Evolutionary conservation across 2,797 vertebrate genomes (phyloP).

Genomic region (Gallinago stenura): DNA sequence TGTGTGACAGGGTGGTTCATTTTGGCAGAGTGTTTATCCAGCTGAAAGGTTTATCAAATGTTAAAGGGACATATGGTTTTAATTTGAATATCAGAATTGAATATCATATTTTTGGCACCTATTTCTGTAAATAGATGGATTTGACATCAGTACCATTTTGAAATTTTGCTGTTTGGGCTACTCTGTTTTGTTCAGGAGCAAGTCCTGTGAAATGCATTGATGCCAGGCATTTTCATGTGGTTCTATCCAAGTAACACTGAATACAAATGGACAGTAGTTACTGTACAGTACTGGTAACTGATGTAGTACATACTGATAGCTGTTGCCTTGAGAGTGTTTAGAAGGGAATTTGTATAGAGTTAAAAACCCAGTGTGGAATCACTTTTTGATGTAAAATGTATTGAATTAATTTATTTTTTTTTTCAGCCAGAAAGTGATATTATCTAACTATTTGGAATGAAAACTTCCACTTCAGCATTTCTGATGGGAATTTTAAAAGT

Average conservation of each 20-base stretch:
- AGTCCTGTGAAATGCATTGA: neutral
- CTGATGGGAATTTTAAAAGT: neutral
- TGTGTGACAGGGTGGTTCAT: neutral
- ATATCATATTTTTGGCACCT: neutral
- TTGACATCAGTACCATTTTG: neutral
- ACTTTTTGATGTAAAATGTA: neutral
- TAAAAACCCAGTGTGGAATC: neutral
- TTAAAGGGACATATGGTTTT: neutral
- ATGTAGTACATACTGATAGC: neutral
- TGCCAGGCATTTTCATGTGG: neutral
- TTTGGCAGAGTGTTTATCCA: neutral
- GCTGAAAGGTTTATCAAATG: neutral
- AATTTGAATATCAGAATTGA: neutral
- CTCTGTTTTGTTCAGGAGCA: neutral
- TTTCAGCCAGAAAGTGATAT: neutral
- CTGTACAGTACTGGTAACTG: neutral
- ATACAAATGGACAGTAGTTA: neutral
- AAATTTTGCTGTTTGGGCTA: neutral
- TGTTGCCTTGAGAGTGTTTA: neutral
- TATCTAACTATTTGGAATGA: neutral
- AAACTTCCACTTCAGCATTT: neutral
- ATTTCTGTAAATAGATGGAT: neutral
- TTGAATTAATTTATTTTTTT: neutral
- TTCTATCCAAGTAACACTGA: neutral
- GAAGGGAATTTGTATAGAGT: neutral